A percentile compares a stretch with the other conserved stretches of the same genome.
These are phyloP conservation scores for Salvator merianae DNA, from an alignment of 2,113 vertebrate genomes.

Conservation along the genomic window DNA sequence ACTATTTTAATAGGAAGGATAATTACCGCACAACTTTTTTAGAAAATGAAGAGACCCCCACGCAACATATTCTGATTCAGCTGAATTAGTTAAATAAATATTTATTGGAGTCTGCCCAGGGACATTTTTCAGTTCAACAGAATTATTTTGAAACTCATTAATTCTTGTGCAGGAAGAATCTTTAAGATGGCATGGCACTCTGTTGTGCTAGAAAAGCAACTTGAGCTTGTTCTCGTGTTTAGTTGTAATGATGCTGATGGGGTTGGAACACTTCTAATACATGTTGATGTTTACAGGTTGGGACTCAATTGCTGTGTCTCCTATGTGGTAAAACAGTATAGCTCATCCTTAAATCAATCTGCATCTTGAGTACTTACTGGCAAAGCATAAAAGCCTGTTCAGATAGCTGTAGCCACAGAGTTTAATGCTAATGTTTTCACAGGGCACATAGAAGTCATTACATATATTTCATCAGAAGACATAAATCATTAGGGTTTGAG, in stretches of 20 bases:
- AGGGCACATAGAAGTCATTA: constrained; percentile 39
- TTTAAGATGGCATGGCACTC: not conserved
- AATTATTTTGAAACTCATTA: not conserved
- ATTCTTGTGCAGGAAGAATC: not conserved
- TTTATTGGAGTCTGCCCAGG: accelerated
- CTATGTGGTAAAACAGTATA: not conserved
- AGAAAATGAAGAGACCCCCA: not conserved
- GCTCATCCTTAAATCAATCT: not conserved
- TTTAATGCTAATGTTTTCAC: constrained; percentile 39
- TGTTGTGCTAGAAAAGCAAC: not conserved
- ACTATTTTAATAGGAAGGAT: constrained; percentile 4
- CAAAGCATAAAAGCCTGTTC: not conserved
- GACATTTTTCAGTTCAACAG: not conserved
- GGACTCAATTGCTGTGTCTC: not conserved
- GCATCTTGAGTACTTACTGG: not conserved
- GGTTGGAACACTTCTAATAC: not conserved
- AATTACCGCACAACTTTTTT: not conserved
- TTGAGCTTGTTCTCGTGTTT: accelerated
- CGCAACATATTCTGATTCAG: not conserved
- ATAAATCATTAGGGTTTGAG: not conserved
- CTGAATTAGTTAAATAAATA: not conserved
- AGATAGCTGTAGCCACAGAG: constrained; percentile 11
- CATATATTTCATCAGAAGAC: constrained; percentile 24
- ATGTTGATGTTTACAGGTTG: not conserved
- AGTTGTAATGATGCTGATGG: not conserved